Evolutionary conservation across 30 jellyfish, hydroid and myxozoan genomes (phyloP).

Genomic region (Mastigias papua): DNA sequence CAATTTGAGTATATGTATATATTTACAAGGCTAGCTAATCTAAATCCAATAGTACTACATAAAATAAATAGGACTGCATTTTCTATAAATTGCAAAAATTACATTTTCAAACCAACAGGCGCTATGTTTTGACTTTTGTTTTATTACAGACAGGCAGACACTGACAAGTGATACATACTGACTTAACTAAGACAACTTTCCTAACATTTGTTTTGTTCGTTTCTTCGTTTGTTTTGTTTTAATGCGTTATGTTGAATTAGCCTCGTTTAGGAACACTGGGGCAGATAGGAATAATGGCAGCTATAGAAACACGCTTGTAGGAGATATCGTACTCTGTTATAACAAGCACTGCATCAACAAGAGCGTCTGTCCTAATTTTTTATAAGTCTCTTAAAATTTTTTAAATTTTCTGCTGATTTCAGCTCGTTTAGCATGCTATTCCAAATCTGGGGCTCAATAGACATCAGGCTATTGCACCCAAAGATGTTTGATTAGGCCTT

Average conservation of each 20-base stretch:
- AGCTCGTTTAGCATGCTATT: constrained; percentile 1
- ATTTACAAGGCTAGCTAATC: not conserved
- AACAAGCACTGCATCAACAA: constrained; percentile 6
- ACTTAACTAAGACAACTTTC: too few relatives aligned
- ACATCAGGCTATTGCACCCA: constrained; percentile 8
- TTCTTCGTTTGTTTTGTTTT: too few relatives aligned
- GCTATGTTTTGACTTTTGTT: not conserved
- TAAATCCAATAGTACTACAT: too few relatives aligned
- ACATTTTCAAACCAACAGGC: not conserved
- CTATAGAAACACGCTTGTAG: too few relatives aligned
- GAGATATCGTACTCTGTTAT: too few relatives aligned
- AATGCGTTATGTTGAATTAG: too few relatives aligned
- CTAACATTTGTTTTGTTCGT: too few relatives aligned
- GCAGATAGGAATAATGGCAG: too few relatives aligned
- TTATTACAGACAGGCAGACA: not conserved
- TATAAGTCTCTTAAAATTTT: not conserved
- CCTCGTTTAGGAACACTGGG: too few relatives aligned
- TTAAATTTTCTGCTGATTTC: constrained; percentile 28
- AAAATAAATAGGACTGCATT: not conserved
- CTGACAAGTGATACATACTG: too few relatives aligned
- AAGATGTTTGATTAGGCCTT: constrained; percentile 11
- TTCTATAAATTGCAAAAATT: not conserved
- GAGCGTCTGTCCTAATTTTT: not conserved
- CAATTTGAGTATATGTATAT: not conserved
- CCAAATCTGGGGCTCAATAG: constrained; percentile 29